Evolutionary conservation across 2,888 invertebrate genomes (phyloP).

Genomic region (Xestia sexstrigata): DNA sequence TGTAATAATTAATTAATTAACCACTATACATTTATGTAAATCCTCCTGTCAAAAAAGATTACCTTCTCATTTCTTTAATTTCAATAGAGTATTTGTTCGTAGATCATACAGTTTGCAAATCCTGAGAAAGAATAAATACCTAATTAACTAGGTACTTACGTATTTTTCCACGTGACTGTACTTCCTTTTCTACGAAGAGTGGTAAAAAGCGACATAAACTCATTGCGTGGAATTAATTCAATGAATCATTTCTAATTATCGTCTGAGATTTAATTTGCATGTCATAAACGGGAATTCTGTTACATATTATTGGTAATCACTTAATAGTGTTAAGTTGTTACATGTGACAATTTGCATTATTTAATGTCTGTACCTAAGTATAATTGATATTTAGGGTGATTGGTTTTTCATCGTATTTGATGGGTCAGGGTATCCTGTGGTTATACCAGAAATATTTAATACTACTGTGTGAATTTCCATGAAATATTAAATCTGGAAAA

Average conservation of each 20-base stretch:
- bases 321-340: conserved; percentile 17
- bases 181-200: conserved; percentile 27
- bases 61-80: background rate
- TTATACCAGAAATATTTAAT: background rate
- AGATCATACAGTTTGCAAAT: background rate
- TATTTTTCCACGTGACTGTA: conserved; percentile 10
- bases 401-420: conserved; percentile 25
- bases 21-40: background rate
- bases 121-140: background rate
- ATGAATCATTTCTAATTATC: conserved; percentile 39
- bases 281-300: background rate
- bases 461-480: background rate
- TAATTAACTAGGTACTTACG: background rate
- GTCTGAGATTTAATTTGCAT: conserved; percentile 31
- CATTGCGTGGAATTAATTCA: conserved; percentile 18
- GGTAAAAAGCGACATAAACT: conserved; percentile 13
- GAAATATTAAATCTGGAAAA: background rate
- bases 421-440: background rate
- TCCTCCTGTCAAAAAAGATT: background rate
- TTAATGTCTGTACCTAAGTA: background rate
- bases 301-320: conserved; percentile 30
- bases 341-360: conserved; percentile 16
- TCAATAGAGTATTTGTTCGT: background rate
- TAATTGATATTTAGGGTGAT: background rate
- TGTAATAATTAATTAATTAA: background rate